A percentile compares a stretch with the other conserved stretches of the same genome.
phyloP scores from a whole-genome alignment of 2,113 vertebrate genomes.

The Ancistrus triradiatus region DNA sequence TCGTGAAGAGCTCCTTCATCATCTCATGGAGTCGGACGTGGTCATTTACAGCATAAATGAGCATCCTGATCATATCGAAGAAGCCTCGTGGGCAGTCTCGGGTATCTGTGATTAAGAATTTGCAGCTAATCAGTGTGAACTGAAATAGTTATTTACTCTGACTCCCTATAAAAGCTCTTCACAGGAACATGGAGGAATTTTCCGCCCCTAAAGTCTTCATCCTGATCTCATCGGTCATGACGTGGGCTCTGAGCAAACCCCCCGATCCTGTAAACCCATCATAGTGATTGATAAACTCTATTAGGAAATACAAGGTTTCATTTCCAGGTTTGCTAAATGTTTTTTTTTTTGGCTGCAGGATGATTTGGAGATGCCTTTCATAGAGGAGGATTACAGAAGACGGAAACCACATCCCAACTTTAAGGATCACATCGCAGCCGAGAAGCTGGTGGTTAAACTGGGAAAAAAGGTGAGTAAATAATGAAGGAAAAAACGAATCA shows the following conservation, averaged over 20 bases:
- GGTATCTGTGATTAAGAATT: conserved; percentile 65
- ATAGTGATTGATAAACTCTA: too few species aligned
- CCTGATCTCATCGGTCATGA: conserved; percentile 89
- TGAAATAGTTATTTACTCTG: neutral
- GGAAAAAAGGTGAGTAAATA: conserved; percentile 79
- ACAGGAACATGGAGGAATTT: conserved; percentile 65
- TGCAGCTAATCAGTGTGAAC: neutral
- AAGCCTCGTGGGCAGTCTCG: conserved; percentile 83
- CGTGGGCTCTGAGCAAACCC: conserved; percentile 80
- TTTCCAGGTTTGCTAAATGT: too few species aligned
- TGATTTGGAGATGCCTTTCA: conserved; percentile 72
- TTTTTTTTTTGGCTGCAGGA: conserved; percentile 65
- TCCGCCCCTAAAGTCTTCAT: conserved; percentile 78
- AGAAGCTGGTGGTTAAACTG: conserved; percentile 80
- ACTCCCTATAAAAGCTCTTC: conserved; percentile 72
- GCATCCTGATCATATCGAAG: conserved; percentile 70
- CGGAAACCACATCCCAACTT: conserved; percentile 83
- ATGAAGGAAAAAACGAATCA: neutral
- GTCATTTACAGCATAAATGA: conserved; percentile 86
- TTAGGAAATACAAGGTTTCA: too few species aligned
- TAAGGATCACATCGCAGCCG: conserved; percentile 73
- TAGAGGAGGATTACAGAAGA: conserved; percentile 78
- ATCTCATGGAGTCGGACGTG: conserved; percentile 78
- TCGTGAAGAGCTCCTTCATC: conserved; percentile 66
- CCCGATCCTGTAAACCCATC: conserved; percentile 67